Evolutionary conservation across 2,113 vertebrate genomes (phyloP).

Genomic region (Indicator indicator): DNA sequence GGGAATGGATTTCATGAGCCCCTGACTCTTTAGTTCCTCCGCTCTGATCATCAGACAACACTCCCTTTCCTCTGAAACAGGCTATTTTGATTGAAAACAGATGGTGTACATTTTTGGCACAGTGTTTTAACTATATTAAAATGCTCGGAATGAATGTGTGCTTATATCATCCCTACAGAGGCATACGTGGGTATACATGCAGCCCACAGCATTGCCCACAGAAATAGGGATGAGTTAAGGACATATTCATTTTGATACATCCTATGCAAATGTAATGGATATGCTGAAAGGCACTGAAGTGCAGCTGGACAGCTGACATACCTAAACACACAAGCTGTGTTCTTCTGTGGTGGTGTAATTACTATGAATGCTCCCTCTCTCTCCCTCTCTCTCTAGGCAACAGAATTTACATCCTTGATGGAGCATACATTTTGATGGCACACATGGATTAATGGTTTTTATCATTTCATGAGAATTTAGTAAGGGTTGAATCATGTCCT

Average conservation of each 20-base stretch:
- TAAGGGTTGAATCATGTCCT: neutral
- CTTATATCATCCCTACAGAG: slow-evolving; percentile 59
- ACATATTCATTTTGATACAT: slow-evolving; percentile 62
- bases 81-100: slow-evolving; percentile 64
- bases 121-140: slow-evolving; percentile 56
- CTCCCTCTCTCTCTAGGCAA: slow-evolving; percentile 55
- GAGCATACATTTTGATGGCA: slow-evolving; percentile 13
- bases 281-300: slow-evolving; percentile 59
- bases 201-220: neutral
- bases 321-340: slow-evolving; percentile 41
- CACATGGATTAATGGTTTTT: neutral
- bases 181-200: neutral
- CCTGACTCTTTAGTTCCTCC: slow-evolving; percentile 34
- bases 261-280: slow-evolving; percentile 55
- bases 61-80: slow-evolving; percentile 63
- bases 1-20: slow-evolving; percentile 42
- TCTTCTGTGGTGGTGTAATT: slow-evolving; percentile 59
- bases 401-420: neutral
- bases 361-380: slow-evolving; percentile 6
- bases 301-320: slow-evolving; percentile 65
- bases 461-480: neutral
- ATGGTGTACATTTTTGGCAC: slow-evolving; percentile 58
- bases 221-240: slow-evolving; percentile 51
- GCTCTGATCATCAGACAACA: slow-evolving; percentile 61
- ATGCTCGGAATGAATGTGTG: slow-evolving; percentile 59